Conservation (phyloP, 2,113 vertebrate genomes). For the Gasterosteus aculeatus region DNA sequence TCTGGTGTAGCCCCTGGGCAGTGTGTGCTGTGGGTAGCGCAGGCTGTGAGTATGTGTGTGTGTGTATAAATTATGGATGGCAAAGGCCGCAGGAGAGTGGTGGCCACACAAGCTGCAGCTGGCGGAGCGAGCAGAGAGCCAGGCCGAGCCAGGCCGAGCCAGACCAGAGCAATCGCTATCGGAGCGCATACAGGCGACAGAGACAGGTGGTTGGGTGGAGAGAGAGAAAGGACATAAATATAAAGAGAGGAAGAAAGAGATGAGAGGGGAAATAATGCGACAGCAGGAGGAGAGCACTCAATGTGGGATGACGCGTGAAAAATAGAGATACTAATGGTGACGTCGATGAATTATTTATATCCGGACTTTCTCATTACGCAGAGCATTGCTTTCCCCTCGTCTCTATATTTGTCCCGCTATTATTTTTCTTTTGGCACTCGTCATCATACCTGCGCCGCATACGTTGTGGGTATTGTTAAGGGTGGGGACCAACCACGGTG, state of each 20-base stretch:
- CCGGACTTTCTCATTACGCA: conserved; percentile 54
- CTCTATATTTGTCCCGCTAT: conserved; percentile 42
- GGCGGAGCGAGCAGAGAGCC: conserved; percentile 44
- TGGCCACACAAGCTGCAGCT: conserved; percentile 72
- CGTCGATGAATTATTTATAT: conserved; percentile 66
- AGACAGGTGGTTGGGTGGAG: conserved; percentile 61
- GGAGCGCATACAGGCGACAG: conserved; percentile 44
- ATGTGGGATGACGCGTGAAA: conserved; percentile 42
- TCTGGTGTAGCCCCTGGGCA: conserved; percentile 79
- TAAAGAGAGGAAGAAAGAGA: conserved; percentile 23
- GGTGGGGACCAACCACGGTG: not conserved
- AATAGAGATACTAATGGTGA: conserved; percentile 57
- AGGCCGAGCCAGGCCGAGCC: conserved; percentile 33
- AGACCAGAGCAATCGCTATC: conserved; percentile 59
- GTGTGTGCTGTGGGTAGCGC: conserved; percentile 59
- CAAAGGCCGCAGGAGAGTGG: conserved; percentile 48
- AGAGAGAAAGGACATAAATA: conserved; percentile 15
- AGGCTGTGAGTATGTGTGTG: conserved; percentile 33
- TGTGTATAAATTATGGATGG: conserved; percentile 73
- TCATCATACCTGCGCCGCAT: conserved; percentile 23
- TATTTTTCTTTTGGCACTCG: conserved; percentile 37
- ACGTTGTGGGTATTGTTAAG: not conserved
- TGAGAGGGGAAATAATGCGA: conserved; percentile 48
- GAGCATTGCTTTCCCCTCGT: conserved; percentile 32
- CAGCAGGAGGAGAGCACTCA: conserved; percentile 40